These are phyloP conservation scores for Tenrec ecaudatus DNA, from an alignment of 2,113 vertebrate species.

Conservation along the genomic window DNA sequence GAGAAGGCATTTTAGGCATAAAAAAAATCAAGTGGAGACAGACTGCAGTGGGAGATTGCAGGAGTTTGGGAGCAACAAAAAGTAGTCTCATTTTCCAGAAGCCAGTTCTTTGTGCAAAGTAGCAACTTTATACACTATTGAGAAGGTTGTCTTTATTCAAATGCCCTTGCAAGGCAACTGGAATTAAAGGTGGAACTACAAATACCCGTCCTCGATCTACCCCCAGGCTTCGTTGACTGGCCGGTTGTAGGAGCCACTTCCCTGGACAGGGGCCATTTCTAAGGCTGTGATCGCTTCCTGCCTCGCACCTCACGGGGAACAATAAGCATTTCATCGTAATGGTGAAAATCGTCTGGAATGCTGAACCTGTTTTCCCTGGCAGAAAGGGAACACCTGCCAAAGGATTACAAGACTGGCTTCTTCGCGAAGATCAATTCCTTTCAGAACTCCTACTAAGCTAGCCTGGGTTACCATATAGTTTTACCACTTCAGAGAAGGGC, in stretches of 20 bases:
- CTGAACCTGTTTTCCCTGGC: constrained; percentile 41
- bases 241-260: neutral
- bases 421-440: constrained; percentile 2
- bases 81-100: neutral
- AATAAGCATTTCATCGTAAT: constrained; percentile 20
- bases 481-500: neutral
- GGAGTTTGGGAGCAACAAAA: neutral
- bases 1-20: neutral
- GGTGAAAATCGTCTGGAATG: constrained; percentile 34
- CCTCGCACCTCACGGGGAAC: neutral
- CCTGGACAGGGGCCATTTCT: neutral
- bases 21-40: neutral
- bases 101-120: neutral
- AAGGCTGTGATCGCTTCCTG: neutral
- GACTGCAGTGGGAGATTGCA: neutral
- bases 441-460: neutral
- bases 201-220: neutral
- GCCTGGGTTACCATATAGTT: neutral
- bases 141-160: constrained; percentile 37
- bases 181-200: constrained; percentile 22
- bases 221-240: neutral
- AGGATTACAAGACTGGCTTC: neutral
- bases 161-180: neutral
- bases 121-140: neutral
- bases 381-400: constrained; percentile 40